A percentile compares a stretch with the other conserved stretches of the same genome.
Evolutionary conservation across 1,140 invertebrate species (phyloP).

Genomic region (Drosophila elegans): DNA sequence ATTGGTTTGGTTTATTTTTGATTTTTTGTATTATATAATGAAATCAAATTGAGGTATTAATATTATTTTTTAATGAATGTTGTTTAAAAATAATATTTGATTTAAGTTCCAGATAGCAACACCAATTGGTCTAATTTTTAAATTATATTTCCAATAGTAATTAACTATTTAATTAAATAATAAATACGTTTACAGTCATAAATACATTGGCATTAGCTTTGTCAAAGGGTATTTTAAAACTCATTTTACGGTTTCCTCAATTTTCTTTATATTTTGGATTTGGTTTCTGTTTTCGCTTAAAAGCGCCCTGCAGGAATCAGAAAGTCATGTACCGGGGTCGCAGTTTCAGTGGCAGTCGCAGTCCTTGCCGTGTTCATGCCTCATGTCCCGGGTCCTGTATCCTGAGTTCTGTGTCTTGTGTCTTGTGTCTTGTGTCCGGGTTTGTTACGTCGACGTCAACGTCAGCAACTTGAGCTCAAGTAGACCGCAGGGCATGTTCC

Average conservation of each 20-base stretch:
- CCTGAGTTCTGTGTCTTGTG: slow-evolving; percentile 8
- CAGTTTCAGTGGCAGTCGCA: slow-evolving; percentile 35
- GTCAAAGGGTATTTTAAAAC: slow-evolving; percentile 5
- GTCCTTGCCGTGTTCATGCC: slow-evolving; percentile 43
- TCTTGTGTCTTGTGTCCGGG: slow-evolving; percentile 39
- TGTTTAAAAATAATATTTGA: no score
- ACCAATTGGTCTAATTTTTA: no score
- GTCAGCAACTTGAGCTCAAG: slow-evolving; percentile 56
- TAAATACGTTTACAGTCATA: no score
- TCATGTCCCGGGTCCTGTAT: slow-evolving; percentile 13
- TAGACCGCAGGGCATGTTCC: slow-evolving; percentile 74
- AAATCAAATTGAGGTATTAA: no score
- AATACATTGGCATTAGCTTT: no score
- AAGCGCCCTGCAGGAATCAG: slow-evolving; percentile 69
- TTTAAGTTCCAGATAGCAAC: no score
- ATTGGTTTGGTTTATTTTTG: no score
- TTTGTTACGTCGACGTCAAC: slow-evolving; percentile 61
- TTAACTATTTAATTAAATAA: no score
- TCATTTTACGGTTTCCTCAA: neutral
- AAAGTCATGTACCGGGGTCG: slow-evolving; percentile 68
- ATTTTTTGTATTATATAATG: no score
- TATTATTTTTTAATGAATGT: no score
- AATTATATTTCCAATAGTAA: no score
- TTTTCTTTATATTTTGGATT: slow-evolving; percentile 2
- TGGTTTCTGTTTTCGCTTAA: slow-evolving; percentile 39